These are phyloP conservation scores for Pantherophis vulpinus DNA, from an alignment of 2,797 vertebrate species.

Conservation along the genomic window DNA sequence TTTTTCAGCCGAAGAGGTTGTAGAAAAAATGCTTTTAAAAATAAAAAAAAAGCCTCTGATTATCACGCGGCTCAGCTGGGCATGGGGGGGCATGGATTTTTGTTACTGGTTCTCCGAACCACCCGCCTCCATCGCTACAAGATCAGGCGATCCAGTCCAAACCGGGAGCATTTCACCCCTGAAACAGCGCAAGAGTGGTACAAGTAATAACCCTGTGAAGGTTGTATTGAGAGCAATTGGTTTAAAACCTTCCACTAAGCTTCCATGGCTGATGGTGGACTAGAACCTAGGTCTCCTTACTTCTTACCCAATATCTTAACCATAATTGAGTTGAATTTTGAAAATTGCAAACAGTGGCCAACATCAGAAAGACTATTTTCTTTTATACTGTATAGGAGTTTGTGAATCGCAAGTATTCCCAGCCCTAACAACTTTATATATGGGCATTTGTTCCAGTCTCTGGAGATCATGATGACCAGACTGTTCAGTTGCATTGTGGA, in stretches of 20 bases:
- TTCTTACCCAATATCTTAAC: not conserved
- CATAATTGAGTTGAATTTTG: not conserved
- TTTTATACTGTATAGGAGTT: not conserved
- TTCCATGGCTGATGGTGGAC: not conserved
- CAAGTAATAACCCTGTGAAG: not conserved
- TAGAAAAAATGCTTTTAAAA: too few species aligned
- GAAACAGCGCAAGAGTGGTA: not conserved
- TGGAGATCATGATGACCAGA: not conserved
- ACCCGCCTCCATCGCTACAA: too few species aligned
- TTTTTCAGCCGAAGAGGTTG: too few species aligned
- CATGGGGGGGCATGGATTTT: too few species aligned
- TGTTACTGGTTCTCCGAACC: too few species aligned
- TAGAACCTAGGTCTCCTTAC: not conserved
- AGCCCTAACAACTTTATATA: not conserved
- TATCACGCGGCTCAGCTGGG: too few species aligned
- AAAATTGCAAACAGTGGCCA: not conserved
- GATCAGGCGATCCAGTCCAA: too few species aligned
- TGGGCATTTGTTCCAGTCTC: not conserved
- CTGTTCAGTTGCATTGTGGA: not conserved
- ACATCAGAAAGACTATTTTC: not conserved
- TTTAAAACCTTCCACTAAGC: not conserved
- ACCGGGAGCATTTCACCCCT: too few species aligned
- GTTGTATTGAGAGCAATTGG: not conserved
- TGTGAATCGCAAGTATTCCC: not conserved
- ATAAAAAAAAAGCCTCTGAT: too few species aligned